Evolutionary conservation across 2,888 invertebrate species (phyloP), one percentile per base, ranked within the genome.

Genomic region (Chalcosyrphus nemorum): DNA sequence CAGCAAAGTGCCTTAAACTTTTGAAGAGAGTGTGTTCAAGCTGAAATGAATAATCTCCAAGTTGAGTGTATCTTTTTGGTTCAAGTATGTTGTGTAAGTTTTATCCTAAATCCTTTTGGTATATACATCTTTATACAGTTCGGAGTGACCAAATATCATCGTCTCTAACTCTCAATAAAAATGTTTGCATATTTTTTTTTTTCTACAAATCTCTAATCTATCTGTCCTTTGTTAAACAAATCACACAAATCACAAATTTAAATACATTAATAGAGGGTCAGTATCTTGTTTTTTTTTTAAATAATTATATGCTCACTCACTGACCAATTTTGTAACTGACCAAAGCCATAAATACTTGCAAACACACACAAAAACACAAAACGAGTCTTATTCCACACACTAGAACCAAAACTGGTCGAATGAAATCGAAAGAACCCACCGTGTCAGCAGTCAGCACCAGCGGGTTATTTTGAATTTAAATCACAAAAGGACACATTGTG

Each of bases 341-440:
- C 38, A 13, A 13, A 38, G 13, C 1, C 13, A 38, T 13, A 38
- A 5, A 38, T 38, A n/a, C n/a, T 35, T 11, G 11, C 32, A 35
- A 7, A 38, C 35, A 13, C 4, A 38, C 5, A 7, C 1, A 32
- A 5, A 3, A 7, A 32, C 9, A 11, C 9, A 13, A 38, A 38
- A 38, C 38, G 6, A 38, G 38, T 38, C 13, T 4, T 4, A 4
- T 13, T n/a, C n/a, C n/a, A n/a, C 38, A 38, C 38, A 5, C 38
- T 38, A 38, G 38, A 38, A 13, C 38, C 38, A 38, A 38, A 38
- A n/a, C 38, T 38, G 38, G 38, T 38, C 38, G 13, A 38, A 38
- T 43, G 59, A 80, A 74, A 74, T 61, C 59, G 52, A 59, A 68
- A 80, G 38, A 52, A 71, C 47, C 19, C 9, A 21, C 17, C 13